phyloP scores from a whole-genome alignment of 2,797 vertebrate genomes.

The Molothrus ater region DNA sequence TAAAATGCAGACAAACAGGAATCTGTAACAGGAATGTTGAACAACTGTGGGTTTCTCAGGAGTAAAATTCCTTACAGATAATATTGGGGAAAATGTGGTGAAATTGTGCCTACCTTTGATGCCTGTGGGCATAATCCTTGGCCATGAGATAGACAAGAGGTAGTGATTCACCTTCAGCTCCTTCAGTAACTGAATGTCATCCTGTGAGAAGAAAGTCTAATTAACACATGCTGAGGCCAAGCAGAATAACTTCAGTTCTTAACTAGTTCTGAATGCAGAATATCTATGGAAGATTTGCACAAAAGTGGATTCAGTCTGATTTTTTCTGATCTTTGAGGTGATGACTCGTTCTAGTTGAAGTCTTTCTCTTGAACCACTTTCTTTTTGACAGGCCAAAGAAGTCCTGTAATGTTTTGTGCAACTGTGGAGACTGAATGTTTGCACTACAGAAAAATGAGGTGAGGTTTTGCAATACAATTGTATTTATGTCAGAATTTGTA shows the following conservation, averaged over 20 bases:
- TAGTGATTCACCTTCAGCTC: conserved; percentile 90
- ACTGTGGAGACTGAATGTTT: neutral
- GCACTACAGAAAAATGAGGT: neutral
- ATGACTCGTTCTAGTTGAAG: neutral
- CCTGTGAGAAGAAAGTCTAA: conserved; percentile 71
- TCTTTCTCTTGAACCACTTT: neutral
- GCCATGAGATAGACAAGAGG: conserved; percentile 93
- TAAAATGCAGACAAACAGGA: neutral
- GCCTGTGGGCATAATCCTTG: conserved; percentile 89
- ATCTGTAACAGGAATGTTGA: neutral
- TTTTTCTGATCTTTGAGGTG: neutral
- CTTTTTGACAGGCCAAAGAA: neutral
- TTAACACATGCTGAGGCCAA: neutral
- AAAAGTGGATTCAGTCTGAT: neutral
- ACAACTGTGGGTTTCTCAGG: neutral
- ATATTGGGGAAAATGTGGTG: neutral
- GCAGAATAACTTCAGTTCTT: neutral
- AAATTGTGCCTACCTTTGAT: conserved; percentile 81
- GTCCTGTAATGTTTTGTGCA: neutral
- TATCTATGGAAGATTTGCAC: neutral
- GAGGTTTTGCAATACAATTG: neutral
- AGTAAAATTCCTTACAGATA: neutral
- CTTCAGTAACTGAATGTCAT: conserved; percentile 86
- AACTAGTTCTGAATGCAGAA: neutral
- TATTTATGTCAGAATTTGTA: neutral